phyloP scores from a whole-genome alignment of 2,797 vertebrate species.

The Anguilla anguilla region DNA sequence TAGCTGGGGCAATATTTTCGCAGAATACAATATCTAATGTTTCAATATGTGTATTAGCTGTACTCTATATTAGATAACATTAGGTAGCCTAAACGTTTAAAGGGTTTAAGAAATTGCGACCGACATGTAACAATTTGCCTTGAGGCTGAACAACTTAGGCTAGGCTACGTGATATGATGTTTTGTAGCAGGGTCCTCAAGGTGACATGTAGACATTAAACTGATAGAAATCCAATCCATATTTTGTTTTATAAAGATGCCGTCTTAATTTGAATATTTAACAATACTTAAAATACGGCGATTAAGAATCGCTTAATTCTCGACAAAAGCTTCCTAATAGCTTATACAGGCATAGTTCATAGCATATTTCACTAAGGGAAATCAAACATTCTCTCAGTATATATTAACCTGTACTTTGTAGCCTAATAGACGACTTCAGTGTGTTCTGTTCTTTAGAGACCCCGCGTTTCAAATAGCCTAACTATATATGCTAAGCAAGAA shows the following conservation, averaged over 20 bases:
- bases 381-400: background rate
- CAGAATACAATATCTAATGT: background rate
- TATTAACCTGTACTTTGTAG: background rate
- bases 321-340: background rate
- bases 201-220: conserved; percentile 30
- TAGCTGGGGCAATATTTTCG: background rate
- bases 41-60: background rate
- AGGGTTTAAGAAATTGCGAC: conserved; percentile 12
- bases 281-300: background rate
- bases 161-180: conserved; percentile 31
- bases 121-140: conserved; percentile 30
- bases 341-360: background rate
- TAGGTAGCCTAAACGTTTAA: background rate
- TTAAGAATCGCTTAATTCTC: background rate
- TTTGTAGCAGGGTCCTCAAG: conserved; percentile 37
- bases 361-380: background rate
- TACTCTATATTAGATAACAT: background rate
- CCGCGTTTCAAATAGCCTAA: background rate
- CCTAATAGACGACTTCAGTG: background rate
- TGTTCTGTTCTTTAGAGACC: background rate
- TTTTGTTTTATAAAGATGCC: background rate
- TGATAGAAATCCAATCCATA: background rate
- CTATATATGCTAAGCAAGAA: background rate
- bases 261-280: background rate
- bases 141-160: background rate